Evolutionary conservation across 2,113 vertebrate species (phyloP).

Genomic region (Rhinoptilus africanus): DNA sequence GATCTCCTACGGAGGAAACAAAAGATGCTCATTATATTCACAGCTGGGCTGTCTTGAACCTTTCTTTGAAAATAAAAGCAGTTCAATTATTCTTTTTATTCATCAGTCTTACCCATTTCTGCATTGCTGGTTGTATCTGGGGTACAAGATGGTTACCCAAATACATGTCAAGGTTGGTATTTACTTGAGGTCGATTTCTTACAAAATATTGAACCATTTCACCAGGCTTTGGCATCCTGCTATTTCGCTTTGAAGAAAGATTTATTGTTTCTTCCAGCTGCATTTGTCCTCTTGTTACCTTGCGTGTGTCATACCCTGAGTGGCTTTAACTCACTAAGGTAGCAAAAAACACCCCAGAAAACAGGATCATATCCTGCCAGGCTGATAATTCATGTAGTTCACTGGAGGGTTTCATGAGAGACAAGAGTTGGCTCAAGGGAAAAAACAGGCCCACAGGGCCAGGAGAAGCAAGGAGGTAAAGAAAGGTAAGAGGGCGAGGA

Average conservation of each 20-base stretch:
- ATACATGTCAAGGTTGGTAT: neutral
- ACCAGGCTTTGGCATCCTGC: neutral
- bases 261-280: neutral
- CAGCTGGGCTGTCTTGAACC: neutral
- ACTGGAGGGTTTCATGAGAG: neutral
- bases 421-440: neutral
- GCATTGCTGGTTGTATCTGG: neutral
- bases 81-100: neutral
- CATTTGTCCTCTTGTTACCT: neutral
- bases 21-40: slow-evolving; percentile 30
- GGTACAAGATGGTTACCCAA: neutral
- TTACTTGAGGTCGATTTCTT: neutral
- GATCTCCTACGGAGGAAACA: neutral
- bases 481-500: neutral
- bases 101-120: neutral
- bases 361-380: neutral
- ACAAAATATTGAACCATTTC: neutral
- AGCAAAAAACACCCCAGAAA: neutral
- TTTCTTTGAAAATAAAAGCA: slow-evolving; percentile 12
- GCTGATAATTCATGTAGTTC: neutral
- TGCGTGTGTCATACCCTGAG: neutral
- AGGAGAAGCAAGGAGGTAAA: neutral
- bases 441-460: neutral
- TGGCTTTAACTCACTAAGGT: neutral
- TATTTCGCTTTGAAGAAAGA: neutral